Evolutionary conservation across 2,113 vertebrate species (phyloP).

Genomic region (Scortum barcoo): DNA sequence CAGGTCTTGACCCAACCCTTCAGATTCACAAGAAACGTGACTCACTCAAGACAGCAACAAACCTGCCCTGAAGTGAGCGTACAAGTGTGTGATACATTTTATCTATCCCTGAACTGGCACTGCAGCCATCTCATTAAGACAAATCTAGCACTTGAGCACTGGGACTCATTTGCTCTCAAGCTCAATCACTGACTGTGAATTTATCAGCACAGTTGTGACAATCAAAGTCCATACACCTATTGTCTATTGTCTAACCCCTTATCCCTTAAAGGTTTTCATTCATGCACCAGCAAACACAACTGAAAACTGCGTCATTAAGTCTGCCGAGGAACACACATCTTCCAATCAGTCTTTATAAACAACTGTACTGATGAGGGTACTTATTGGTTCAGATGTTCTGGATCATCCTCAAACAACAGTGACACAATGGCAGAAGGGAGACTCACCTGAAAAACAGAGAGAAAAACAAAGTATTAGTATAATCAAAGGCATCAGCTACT

Average conservation of each 20-base stretch:
- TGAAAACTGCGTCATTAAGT: not conserved
- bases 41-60: conserved; percentile 8
- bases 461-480: conserved; percentile 44
- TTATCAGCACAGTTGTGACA: not conserved
- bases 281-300: not conserved
- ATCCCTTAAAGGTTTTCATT: not conserved
- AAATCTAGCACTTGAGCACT: not conserved
- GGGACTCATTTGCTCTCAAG: not conserved
- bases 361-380: conserved; percentile 49
- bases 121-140: not conserved
- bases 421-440: conserved; percentile 28
- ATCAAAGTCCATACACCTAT: not conserved
- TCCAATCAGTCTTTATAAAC: too few relatives aligned
- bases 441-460: conserved; percentile 83
- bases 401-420: conserved; percentile 23
- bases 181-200: not conserved
- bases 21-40: conserved; percentile 1
- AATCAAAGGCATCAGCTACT: not conserved
- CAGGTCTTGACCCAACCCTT: conserved; percentile 41
- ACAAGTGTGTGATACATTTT: not conserved
- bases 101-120: not conserved
- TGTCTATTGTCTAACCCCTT: not conserved
- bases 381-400: conserved; percentile 57
- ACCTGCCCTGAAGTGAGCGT: not conserved
- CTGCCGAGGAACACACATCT: not conserved